Evolutionary conservation across 1,140 invertebrate genomes (phyloP).

Genomic region (Araneus ventricosus): DNA sequence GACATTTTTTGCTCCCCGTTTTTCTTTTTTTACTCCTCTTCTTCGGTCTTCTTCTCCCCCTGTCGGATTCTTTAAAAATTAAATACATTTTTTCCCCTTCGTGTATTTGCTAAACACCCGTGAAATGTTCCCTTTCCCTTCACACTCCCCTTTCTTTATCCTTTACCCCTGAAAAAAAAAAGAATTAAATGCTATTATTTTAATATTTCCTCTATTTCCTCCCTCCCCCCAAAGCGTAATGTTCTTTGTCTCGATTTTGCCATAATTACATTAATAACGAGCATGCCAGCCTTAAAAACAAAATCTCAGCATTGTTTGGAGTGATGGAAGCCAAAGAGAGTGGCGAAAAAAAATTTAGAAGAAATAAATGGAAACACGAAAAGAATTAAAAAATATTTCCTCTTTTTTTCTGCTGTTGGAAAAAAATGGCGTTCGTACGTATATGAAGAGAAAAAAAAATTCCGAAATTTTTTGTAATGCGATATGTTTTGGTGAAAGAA

Average conservation of each 20-base stretch:
- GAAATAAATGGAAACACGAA: constrained; percentile 30
- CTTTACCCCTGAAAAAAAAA: constrained; percentile 13
- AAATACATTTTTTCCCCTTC: constrained; percentile 60
- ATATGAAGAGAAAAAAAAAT: constrained; percentile 23
- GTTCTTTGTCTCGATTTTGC: constrained; percentile 74
- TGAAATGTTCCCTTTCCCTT: constrained; percentile 36
- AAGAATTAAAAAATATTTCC: constrained; percentile 37
- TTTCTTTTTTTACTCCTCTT: neutral
- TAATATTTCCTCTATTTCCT: constrained; percentile 58
- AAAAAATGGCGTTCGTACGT: constrained; percentile 3
- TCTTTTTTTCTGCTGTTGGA: neutral
- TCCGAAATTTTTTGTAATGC: constrained; percentile 21
- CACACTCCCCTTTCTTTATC: neutral
- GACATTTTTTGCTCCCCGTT: constrained; percentile 66
- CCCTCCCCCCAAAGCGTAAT: constrained; percentile 21
- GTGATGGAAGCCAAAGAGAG: constrained; percentile 65
- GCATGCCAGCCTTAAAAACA: constrained; percentile 53
- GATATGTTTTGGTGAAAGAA: constrained; percentile 68
- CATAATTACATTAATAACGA: constrained; percentile 75
- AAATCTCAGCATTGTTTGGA: constrained; percentile 68
- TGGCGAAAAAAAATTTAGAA: neutral
- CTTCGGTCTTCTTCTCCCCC: neutral
- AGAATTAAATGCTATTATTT: constrained; percentile 75
- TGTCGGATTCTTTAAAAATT: constrained; percentile 72
- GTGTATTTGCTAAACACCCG: constrained; percentile 55